phyloP scores from a whole-genome alignment of 2,113 vertebrate species.

The Galbula dea region DNA sequence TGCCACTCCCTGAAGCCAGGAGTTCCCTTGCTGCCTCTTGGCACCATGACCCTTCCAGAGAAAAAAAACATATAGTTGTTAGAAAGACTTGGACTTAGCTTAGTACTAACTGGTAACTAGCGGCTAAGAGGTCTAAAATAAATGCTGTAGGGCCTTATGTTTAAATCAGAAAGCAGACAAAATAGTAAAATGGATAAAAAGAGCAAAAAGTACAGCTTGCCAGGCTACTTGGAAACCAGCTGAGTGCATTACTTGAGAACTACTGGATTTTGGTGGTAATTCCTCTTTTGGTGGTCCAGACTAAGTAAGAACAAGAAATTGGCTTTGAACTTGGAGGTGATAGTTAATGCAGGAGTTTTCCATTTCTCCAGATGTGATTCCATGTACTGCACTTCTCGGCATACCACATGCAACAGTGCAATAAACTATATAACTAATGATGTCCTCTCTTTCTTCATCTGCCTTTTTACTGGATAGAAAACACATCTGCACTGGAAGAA shows the following conservation, averaged over 20 bases:
- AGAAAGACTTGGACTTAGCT: not conserved
- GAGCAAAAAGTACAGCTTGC: not conserved
- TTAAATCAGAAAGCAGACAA: not conserved
- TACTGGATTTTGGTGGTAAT: not conserved
- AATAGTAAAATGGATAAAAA: not conserved
- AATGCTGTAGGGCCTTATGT: not conserved
- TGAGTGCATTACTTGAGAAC: not conserved
- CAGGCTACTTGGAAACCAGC: not conserved
- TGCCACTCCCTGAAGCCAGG: accelerated
- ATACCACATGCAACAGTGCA: not conserved
- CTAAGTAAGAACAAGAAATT: not conserved
- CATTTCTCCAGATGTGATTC: not conserved
- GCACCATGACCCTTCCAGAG: accelerated
- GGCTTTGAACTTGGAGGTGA: not conserved
- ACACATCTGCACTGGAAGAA: not conserved
- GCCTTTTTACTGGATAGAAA: not conserved
- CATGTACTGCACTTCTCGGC: not conserved
- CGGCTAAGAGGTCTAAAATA: not conserved
- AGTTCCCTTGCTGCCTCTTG: not conserved
- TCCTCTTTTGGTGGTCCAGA: not conserved
- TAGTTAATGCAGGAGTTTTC: not conserved
- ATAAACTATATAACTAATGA: not conserved
- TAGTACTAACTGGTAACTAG: not conserved
- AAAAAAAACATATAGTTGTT: not conserved
- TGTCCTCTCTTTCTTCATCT: not conserved